Evolutionary conservation across 1,140 invertebrate genomes (phyloP).

Genomic region (Protaetia brevitarsis): DNA sequence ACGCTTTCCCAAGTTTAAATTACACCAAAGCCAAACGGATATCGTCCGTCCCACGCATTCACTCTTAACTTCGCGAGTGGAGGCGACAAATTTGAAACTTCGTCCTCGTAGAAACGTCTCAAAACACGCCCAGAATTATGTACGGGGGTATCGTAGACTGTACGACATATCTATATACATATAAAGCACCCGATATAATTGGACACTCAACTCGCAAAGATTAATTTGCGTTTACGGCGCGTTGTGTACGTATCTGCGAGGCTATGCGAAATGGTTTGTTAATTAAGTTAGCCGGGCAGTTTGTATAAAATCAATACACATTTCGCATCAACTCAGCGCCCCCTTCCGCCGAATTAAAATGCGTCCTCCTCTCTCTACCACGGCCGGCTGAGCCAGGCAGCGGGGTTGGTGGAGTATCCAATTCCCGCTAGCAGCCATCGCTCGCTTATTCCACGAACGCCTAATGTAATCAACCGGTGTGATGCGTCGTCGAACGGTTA

Average conservation of each 20-base stretch:
- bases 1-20: too few species aligned
- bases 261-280: constrained; percentile 2
- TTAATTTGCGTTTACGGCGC: constrained; percentile 9
- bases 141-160: too few species aligned
- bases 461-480: neutral
- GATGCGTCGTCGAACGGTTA: too few species aligned
- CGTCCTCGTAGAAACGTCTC: too few species aligned
- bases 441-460: neutral
- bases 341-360: neutral
- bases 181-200: constrained; percentile 8
- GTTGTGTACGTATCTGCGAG: too few species aligned
- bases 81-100: too few species aligned
- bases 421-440: neutral
- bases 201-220: neutral
- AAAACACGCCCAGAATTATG: too few species aligned
- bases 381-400: neutral
- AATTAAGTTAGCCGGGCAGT: constrained; percentile 15
- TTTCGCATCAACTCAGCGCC: neutral
- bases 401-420: neutral
- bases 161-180: too few species aligned
- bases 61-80: too few species aligned
- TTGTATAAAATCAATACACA: constrained; percentile 16
- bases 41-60: too few species aligned
- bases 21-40: too few species aligned
- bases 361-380: neutral